Percentiles rank a stretch among this genome's conserved stretches.
These are phyloP conservation scores for Styela plicata DNA, from an alignment of 23 tunicate genomes.

Conservation along the genomic window DNA sequence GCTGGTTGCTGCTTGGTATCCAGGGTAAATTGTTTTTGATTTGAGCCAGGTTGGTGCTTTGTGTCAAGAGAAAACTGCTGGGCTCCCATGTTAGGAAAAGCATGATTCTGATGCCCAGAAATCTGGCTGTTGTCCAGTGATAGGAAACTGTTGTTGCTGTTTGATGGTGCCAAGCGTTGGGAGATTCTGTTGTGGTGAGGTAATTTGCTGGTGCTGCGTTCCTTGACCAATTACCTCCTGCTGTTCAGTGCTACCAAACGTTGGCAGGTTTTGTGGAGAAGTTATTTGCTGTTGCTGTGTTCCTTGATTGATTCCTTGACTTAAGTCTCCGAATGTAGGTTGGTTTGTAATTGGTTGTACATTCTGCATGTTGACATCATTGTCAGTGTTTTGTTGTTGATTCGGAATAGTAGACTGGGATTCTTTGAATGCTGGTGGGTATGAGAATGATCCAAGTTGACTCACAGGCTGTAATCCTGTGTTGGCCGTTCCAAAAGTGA, in stretches of 20 bases:
- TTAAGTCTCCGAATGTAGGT: background rate
- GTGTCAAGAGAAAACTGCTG: too few species aligned
- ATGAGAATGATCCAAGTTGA: background rate
- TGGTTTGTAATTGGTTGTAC: background rate
- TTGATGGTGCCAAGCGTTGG: too few species aligned
- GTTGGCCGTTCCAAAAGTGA: background rate
- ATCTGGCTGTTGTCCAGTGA: background rate
- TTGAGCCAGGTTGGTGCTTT: too few species aligned
- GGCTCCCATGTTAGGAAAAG: background rate
- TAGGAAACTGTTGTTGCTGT: background rate
- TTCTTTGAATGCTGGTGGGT: background rate
- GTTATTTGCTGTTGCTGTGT: too few species aligned
- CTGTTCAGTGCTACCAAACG: too few species aligned
- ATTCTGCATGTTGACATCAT: background rate
- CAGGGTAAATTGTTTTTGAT: too few species aligned
- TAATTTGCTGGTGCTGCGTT: too few species aligned
- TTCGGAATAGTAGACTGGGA: background rate
- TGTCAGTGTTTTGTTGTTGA: background rate
- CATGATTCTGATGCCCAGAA: background rate
- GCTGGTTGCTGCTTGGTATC: too few species aligned
- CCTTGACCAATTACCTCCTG: too few species aligned
- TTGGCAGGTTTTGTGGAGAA: background rate
- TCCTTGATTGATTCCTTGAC: background rate
- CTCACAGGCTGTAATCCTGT: background rate
- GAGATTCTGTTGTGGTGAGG: too few species aligned